These are phyloP conservation scores for Caenorhabditis panamensis DNA, from an alignment of 2,888 invertebrate species.

Conservation along the genomic window DNA sequence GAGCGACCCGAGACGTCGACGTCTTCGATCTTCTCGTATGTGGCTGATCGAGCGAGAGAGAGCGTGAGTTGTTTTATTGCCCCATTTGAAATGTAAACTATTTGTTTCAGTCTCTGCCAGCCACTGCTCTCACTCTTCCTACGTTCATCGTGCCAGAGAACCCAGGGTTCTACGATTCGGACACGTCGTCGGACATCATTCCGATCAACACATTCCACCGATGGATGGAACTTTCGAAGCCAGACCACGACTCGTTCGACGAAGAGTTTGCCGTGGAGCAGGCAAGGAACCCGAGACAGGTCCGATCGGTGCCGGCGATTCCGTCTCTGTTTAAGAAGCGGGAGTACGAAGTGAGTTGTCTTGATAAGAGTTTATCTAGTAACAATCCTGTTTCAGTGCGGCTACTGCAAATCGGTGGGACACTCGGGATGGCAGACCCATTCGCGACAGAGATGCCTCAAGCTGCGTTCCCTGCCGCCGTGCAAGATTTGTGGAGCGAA, in stretches of 20 bases:
- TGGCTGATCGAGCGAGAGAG: background rate
- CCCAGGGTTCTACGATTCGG: conserved; percentile 9
- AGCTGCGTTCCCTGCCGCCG: conserved; percentile 49
- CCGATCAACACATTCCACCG: background rate
- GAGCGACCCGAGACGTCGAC: conserved; percentile 41
- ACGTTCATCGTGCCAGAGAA: conserved; percentile 27
- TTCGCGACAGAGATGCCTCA: conserved; percentile 43
- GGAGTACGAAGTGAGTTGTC: conserved; percentile 27
- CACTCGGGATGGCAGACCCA: conserved; percentile 42
- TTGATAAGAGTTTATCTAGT: background rate
- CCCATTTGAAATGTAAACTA: background rate
- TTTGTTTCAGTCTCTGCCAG: conserved; percentile 2
- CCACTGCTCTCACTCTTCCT: conserved; percentile 20
- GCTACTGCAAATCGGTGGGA: conserved; percentile 44
- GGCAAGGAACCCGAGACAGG: conserved; percentile 13
- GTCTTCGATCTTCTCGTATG: conserved; percentile 39
- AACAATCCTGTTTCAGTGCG: conserved; percentile 54
- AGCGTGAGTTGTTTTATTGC: background rate
- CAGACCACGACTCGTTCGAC: conserved; percentile 9
- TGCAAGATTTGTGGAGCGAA: conserved; percentile 64
- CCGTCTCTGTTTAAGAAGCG: conserved; percentile 46
- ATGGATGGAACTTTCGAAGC: conserved; percentile 22
- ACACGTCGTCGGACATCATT: background rate
- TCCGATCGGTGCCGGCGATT: conserved; percentile 15
- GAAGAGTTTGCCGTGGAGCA: conserved; percentile 11